A percentile compares a stretch with the other conserved stretches of the same genome.
Evolutionary conservation across 2,797 vertebrate species (phyloP).

Genomic region (Aldrovandia affinis): DNA sequence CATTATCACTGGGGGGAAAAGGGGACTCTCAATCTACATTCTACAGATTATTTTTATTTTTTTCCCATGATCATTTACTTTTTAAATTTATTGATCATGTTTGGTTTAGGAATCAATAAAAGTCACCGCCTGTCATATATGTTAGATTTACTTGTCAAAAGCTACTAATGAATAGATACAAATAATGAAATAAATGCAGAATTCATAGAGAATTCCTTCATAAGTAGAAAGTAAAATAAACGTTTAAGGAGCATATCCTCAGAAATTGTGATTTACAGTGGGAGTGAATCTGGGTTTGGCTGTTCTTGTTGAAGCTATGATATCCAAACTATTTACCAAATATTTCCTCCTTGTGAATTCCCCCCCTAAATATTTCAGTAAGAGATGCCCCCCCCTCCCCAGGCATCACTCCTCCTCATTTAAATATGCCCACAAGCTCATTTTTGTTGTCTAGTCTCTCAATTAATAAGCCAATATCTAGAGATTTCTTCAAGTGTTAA

Average conservation of each 20-base stretch:
- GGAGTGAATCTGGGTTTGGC: too few relatives aligned
- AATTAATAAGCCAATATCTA: neutral
- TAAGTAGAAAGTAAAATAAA: too few relatives aligned
- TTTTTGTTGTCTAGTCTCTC: neutral
- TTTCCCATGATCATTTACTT: neutral
- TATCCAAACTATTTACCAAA: neutral
- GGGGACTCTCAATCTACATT: neutral
- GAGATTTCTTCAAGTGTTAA: constrained; percentile 3
- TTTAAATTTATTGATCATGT: neutral
- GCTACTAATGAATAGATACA: too few relatives aligned
- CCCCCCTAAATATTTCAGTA: neutral
- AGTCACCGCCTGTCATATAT: too few relatives aligned
- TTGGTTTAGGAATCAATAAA: neutral
- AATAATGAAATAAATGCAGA: too few relatives aligned
- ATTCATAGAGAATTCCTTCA: too few relatives aligned
- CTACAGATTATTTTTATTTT: neutral
- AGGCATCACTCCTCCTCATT: neutral
- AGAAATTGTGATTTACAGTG: too few relatives aligned
- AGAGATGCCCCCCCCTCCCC: neutral
- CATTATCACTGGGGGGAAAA: neutral
- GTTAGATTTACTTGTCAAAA: too few relatives aligned
- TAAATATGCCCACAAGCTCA: neutral
- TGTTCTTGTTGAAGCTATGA: neutral
- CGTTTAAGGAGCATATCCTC: too few relatives aligned
- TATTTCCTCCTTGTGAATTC: neutral